Percentiles rank a stretch among this genome's conserved stretches.
These are phyloP conservation scores for Zaprionus inermis DNA, from an alignment of 1,140 invertebrate species.

Conservation along the genomic window DNA sequence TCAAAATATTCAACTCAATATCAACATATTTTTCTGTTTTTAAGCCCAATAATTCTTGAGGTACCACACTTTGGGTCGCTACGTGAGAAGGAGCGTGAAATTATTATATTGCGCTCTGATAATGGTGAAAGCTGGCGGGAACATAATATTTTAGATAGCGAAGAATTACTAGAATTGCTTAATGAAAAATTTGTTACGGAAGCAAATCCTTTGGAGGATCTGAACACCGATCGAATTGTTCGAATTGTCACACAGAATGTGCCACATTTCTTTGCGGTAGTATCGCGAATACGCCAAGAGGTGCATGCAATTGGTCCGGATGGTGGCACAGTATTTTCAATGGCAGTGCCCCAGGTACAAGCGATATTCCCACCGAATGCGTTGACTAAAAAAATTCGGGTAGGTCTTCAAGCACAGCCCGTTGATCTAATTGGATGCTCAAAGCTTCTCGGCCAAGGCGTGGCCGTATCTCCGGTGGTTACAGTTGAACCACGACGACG, in stretches of 20 bases:
- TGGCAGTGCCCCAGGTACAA: conserved; percentile 98
- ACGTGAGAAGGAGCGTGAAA: conserved; percentile 97
- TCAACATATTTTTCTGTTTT: not conserved
- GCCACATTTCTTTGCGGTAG: conserved; percentile 99
- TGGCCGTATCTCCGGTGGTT: conserved; percentile 99
- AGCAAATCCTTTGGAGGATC: conserved; percentile 92
- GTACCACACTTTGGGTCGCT: conserved; percentile 99
- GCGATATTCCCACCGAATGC: conserved; percentile 99
- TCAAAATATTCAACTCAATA: too few relatives aligned
- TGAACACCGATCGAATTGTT: conserved; percentile 93
- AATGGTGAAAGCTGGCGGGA: conserved; percentile 99
- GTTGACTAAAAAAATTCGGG: conserved; percentile 99
- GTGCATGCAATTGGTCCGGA: conserved; percentile 99
- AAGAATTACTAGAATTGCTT: conserved; percentile 95
- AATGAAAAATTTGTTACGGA: conserved; percentile 95
- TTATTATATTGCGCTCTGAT: conserved; percentile 97
- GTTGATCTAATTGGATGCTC: conserved; percentile 97
- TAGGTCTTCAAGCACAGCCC: conserved; percentile 99
- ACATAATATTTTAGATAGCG: conserved; percentile 97
- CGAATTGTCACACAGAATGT: conserved; percentile 98
- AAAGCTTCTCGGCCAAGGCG: conserved; percentile 97
- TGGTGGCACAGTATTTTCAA: conserved; percentile 98
- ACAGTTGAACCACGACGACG: conserved; percentile 98
- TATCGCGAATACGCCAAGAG: conserved; percentile 99
- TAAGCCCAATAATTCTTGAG: conserved; percentile 96